Percentiles rank a stretch among this genome's conserved stretches.
Evolutionary conservation across 2,888 invertebrate genomes (phyloP).

Genomic region (Mimas tiliae): DNA sequence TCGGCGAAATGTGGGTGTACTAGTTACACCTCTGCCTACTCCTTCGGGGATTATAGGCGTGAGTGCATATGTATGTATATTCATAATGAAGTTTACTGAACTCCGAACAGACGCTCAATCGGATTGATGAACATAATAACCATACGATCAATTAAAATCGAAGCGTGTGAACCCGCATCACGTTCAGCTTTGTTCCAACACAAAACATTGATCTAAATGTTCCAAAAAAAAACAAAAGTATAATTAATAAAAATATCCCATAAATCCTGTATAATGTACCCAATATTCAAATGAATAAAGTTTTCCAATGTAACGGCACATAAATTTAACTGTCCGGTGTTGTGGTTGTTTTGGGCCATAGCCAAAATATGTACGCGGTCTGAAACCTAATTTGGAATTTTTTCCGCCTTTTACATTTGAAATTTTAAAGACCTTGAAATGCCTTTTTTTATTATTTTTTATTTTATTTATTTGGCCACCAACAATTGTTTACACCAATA

Average conservation of each 20-base stretch:
- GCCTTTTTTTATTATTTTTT: too few species aligned
- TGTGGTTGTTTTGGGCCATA: not conserved
- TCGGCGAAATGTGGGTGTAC: too few species aligned
- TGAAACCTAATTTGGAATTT: constrained; percentile 11
- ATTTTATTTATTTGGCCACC: too few species aligned
- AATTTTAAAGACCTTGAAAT: not conserved
- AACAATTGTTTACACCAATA: too few species aligned
- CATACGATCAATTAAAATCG: too few species aligned
- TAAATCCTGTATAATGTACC: not conserved
- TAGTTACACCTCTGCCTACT: too few species aligned
- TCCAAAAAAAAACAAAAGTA: not conserved
- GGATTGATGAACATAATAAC: too few species aligned
- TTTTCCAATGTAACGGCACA: constrained; percentile 16
- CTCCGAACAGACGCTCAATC: too few species aligned
- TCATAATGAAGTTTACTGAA: too few species aligned
- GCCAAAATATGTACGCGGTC: constrained; percentile 16
- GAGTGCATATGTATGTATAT: too few species aligned
- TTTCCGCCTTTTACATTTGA: constrained; percentile 5
- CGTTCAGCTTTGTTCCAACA: not conserved
- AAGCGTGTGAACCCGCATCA: too few species aligned
- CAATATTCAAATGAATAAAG: constrained; percentile 22
- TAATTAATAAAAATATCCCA: not conserved
- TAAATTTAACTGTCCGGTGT: constrained; percentile 7
- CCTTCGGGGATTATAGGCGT: too few species aligned
- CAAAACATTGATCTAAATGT: not conserved